Conservation (phyloP, 2,797 vertebrate genomes). For the Geotria australis region DNA sequence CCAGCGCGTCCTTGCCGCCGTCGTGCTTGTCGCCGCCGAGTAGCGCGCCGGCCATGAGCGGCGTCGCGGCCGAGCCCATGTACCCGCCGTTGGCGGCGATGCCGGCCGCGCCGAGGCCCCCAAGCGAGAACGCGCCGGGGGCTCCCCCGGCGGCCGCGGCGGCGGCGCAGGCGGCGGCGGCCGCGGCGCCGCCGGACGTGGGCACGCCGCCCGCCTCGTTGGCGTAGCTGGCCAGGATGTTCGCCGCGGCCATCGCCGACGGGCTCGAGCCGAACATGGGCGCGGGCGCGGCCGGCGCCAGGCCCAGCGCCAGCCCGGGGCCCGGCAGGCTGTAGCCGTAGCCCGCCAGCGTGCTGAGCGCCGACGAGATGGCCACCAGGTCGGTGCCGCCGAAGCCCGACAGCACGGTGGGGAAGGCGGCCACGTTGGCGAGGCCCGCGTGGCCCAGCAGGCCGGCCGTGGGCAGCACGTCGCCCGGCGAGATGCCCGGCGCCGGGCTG, state of each 20-base stretch:
- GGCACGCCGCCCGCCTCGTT: slow-evolving; percentile 38
- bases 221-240: slow-evolving; percentile 42
- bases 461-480: slow-evolving; percentile 27
- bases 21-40: slow-evolving; percentile 44
- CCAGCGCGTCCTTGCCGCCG: slow-evolving; percentile 49
- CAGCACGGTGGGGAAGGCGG: slow-evolving; percentile 40
- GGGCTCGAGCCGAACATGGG: slow-evolving; percentile 44
- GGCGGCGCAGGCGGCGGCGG: slow-evolving; percentile 34
- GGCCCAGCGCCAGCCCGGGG: slow-evolving; percentile 38
- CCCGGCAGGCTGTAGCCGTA: slow-evolving; percentile 52
- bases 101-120: slow-evolving; percentile 49
- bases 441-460: slow-evolving; percentile 43
- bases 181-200: slow-evolving; percentile 24
- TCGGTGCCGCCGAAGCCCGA: slow-evolving; percentile 45
- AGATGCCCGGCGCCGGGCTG: slow-evolving; percentile 24
- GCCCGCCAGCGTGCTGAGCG: slow-evolving; percentile 48
- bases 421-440: slow-evolving; percentile 40
- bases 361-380: slow-evolving; percentile 48
- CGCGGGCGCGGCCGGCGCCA: slow-evolving; percentile 39
- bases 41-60: slow-evolving; percentile 44
- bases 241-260: slow-evolving; percentile 37
- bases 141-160: slow-evolving; percentile 44
- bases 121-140: slow-evolving; percentile 41
- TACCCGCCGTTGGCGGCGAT: slow-evolving; percentile 50
- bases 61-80: slow-evolving; percentile 35